These are phyloP conservation scores for Okamejei kenojei DNA, from an alignment of 2,797 vertebrate species.

Conservation along the genomic window DNA sequence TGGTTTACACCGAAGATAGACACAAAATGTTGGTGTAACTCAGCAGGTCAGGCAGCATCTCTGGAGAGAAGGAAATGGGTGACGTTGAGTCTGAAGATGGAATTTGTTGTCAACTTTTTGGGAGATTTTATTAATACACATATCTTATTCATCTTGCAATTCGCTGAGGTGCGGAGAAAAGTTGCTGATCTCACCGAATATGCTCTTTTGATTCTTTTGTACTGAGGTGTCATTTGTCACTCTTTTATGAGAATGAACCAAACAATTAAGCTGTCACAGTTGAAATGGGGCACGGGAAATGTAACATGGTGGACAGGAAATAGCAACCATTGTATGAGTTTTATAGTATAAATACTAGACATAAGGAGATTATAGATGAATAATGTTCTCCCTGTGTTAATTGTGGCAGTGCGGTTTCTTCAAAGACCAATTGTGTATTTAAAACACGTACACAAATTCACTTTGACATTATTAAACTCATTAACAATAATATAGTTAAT, in stretches of 20 bases:
- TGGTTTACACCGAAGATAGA: no score
- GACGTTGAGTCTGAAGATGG: background rate
- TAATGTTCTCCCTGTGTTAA: background rate
- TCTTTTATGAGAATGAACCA: background rate
- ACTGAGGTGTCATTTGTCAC: background rate
- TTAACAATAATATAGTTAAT: background rate
- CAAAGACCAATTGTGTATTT: background rate
- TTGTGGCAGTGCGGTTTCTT: background rate
- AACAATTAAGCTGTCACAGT: background rate
- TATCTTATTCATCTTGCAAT: background rate
- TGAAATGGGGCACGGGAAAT: background rate
- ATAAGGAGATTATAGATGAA: background rate
- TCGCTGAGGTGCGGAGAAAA: background rate
- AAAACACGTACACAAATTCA: background rate
- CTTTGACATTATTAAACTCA: background rate
- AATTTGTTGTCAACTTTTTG: background rate
- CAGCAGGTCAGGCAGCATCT: no score
- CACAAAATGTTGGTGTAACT: no score
- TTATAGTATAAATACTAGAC: background rate
- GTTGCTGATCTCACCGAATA: background rate
- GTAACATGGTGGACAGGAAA: background rate
- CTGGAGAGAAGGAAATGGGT: no score
- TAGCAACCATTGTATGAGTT: background rate
- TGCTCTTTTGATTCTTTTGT: background rate
- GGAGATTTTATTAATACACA: background rate